Percentiles rank a stretch among this genome's conserved stretches.
These are phyloP conservation scores for Crocallis elinguaria DNA, from an alignment of 2,888 invertebrate genomes.

Conservation along the genomic window DNA sequence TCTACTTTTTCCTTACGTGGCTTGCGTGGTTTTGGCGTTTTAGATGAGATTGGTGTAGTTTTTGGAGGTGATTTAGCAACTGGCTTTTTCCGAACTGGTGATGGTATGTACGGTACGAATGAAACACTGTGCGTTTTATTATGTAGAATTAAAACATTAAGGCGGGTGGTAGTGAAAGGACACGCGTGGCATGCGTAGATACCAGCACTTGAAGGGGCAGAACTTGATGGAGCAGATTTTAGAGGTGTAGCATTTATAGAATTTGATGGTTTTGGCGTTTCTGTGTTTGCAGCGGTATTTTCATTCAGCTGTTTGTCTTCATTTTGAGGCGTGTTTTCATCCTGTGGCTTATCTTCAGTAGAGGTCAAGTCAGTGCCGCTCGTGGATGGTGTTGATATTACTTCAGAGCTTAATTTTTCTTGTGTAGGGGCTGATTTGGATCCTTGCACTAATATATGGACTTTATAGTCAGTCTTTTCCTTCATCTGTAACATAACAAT, in stretches of 20 bases:
- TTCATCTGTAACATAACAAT: slow-evolving; percentile 58
- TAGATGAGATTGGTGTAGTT: slow-evolving; percentile 53
- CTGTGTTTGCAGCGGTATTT: slow-evolving; percentile 27
- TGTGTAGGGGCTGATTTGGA: slow-evolving; percentile 52
- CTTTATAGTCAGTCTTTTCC: slow-evolving; percentile 85
- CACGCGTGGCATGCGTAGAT: slow-evolving; percentile 87
- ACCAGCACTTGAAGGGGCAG: slow-evolving; percentile 60
- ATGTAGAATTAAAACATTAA: slow-evolving; percentile 90
- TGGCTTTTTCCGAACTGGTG: slow-evolving; percentile 68
- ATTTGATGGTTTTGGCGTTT: slow-evolving; percentile 8
- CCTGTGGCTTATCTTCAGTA: slow-evolving; percentile 43
- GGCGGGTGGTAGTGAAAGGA: slow-evolving; percentile 86
- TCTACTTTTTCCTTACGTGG: slow-evolving; percentile 66
- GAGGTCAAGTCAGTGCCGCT: slow-evolving; percentile 51
- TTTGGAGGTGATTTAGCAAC: slow-evolving; percentile 50
- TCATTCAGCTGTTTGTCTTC: slow-evolving; percentile 13
- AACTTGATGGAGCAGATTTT: slow-evolving; percentile 38
- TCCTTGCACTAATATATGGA: slow-evolving; percentile 86
- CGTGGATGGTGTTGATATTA: slow-evolving; percentile 54
- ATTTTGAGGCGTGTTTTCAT: slow-evolving; percentile 33
- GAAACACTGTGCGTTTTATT: slow-evolving; percentile 88
- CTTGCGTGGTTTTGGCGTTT: slow-evolving; percentile 61
- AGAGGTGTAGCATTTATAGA: slow-evolving; percentile 16
- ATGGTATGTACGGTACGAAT: slow-evolving; percentile 73
- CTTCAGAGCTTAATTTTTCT: slow-evolving; percentile 39